Percentiles rank a stretch among this genome's conserved stretches.
phyloP scores from a whole-genome alignment of 2,797 vertebrate genomes.

The Enteromius mattozi region DNA sequence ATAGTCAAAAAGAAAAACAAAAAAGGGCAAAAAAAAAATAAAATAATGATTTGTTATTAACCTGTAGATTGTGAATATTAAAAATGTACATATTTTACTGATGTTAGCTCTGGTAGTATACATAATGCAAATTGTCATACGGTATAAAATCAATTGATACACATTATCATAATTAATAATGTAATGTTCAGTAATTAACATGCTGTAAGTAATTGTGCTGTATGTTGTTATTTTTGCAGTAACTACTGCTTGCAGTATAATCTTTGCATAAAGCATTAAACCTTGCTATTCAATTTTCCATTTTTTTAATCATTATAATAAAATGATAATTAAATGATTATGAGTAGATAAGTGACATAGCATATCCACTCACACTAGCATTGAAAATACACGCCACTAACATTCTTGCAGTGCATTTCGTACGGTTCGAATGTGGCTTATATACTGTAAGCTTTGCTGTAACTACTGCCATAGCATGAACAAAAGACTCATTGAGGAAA shows the following conservation, averaged over 20 bases:
- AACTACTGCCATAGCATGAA: slow-evolving; percentile 39
- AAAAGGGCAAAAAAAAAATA: not conserved
- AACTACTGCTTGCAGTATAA: not conserved
- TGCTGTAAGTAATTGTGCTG: not conserved
- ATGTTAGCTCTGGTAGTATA: not conserved
- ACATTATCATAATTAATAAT: not conserved
- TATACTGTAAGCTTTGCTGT: slow-evolving; percentile 38
- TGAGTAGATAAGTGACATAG: not conserved
- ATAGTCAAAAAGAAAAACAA: not conserved
- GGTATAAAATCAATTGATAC: not conserved
- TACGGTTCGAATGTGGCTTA: slow-evolving; percentile 33
- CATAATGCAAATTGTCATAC: not conserved
- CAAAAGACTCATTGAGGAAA: slow-evolving; percentile 57
- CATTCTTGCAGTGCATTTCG: slow-evolving; percentile 32
- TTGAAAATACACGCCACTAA: not conserved
- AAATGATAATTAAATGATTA: not conserved
- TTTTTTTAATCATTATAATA: not conserved
- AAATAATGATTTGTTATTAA: not conserved
- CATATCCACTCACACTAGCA: not conserved
- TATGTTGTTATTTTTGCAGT: not conserved
- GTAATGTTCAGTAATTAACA: not conserved
- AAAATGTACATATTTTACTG: not conserved
- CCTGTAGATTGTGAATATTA: not conserved
- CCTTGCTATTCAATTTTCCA: not conserved
- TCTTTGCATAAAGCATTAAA: not conserved